Evolutionary conservation across 1,140 invertebrate species (phyloP).

Genomic region (Drosophila busckii): DNA sequence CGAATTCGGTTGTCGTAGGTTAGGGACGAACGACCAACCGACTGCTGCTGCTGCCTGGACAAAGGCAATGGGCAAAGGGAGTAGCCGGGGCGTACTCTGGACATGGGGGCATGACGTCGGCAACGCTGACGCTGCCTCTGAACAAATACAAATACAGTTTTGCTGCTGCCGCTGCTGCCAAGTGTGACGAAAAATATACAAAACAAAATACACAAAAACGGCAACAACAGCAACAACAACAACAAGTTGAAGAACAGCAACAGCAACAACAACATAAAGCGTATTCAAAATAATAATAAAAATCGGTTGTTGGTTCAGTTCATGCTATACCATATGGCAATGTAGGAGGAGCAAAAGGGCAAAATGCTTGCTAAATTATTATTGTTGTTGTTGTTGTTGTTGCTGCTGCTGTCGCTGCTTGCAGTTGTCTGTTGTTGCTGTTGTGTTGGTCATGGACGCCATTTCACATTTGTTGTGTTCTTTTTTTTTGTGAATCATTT

Average conservation of each 20-base stretch:
- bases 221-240: slow-evolving; percentile 27
- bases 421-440: slow-evolving; percentile 38
- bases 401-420: slow-evolving; percentile 12
- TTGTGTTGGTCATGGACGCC: slow-evolving; percentile 71
- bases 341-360: background rate
- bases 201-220: slow-evolving; percentile 72
- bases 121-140: slow-evolving; percentile 32
- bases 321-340: slow-evolving; percentile 31
- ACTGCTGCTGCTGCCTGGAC: slow-evolving; percentile 29
- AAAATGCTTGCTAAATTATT: slow-evolving; percentile 6
- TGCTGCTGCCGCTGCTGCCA: slow-evolving; percentile 45
- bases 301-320: slow-evolving; percentile 53
- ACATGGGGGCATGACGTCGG: slow-evolving; percentile 34
- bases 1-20: slow-evolving; percentile 76
- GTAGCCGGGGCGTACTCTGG: too few relatives aligned
- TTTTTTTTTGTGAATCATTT: slow-evolving; percentile 57
- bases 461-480: slow-evolving; percentile 49
- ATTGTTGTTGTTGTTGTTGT: slow-evolving; percentile 17
- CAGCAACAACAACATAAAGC: slow-evolving; percentile 59
- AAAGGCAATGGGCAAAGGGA: too few relatives aligned
- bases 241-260: slow-evolving; percentile 47
- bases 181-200: slow-evolving; percentile 75
- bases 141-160: slow-evolving; percentile 20
- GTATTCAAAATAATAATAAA: slow-evolving; percentile 76
- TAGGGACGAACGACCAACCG: slow-evolving; percentile 57